Percentiles rank a stretch among this genome's conserved stretches.
Conservation (phyloP, 1,140 invertebrate species). For the Anadara kagoshimensis region DNA sequence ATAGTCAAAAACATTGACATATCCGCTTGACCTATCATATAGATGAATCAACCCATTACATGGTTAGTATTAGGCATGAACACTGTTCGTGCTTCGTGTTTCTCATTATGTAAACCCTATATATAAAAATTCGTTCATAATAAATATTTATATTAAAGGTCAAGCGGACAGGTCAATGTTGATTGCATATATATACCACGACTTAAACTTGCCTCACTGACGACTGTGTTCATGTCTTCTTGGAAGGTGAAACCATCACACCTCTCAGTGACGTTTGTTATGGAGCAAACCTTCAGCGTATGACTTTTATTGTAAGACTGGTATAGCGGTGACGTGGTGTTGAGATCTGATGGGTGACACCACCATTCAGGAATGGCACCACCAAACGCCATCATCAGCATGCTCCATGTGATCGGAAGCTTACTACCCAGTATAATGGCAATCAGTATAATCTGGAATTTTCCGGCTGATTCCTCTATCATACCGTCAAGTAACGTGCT, state of each 20-base stretch:
- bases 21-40: too few relatives aligned
- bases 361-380: slow-evolving; percentile 44
- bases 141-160: too few relatives aligned
- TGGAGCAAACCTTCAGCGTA: neutral
- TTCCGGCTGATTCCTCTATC: neutral
- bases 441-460: slow-evolving; percentile 34
- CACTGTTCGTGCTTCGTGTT: too few relatives aligned
- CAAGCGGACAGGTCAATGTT: too few relatives aligned
- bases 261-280: neutral
- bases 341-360: slow-evolving; percentile 16
- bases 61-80: too few relatives aligned
- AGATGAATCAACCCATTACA: too few relatives aligned
- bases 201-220: slow-evolving; percentile 21
- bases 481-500: too few relatives aligned
- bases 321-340: too few relatives aligned
- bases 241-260: neutral
- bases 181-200: too few relatives aligned
- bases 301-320: neutral
- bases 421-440: slow-evolving; percentile 20
- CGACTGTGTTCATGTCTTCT: slow-evolving; percentile 27
- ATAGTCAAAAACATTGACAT: too few relatives aligned
- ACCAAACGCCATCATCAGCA: slow-evolving; percentile 51
- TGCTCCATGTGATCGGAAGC: slow-evolving; percentile 18
- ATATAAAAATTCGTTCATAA: too few relatives aligned
- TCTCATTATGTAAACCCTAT: too few relatives aligned